A percentile compares a stretch with the other conserved stretches of the same genome.
phyloP scores from a whole-genome alignment of 37 sponge, comb jelly and placozoan species.

The Halisarca cf. caerulea region DNA sequence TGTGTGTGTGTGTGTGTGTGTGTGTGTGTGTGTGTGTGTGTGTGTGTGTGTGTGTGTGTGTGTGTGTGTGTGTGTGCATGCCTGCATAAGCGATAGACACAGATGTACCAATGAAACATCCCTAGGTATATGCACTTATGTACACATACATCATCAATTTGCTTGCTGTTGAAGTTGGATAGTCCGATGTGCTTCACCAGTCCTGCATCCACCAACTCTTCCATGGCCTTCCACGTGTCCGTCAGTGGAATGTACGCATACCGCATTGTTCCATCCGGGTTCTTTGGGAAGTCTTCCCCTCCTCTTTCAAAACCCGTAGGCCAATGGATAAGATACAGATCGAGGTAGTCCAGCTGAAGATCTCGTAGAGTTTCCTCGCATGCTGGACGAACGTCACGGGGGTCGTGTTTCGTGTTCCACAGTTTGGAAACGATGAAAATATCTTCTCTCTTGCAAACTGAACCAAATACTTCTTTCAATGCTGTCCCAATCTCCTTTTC shows the following conservation, averaged over 20 bases:
- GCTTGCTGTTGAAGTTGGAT: constrained; percentile 94
- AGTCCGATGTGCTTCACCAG: constrained; percentile 84
- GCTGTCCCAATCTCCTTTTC: constrained; percentile 83
- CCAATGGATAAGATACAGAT: constrained; percentile 96
- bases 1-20: too few species aligned
- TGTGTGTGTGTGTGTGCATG: too few species aligned
- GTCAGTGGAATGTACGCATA: constrained; percentile 53
- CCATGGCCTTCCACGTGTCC: constrained; percentile 92
- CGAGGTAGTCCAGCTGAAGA: constrained; percentile 86
- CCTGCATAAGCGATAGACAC: too few species aligned
- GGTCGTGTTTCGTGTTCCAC: constrained; percentile 90
- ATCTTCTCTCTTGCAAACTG: constrained; percentile 62
- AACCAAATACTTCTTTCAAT: constrained; percentile 59
- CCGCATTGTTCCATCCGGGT: constrained; percentile 69
- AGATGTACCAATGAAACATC: too few species aligned
- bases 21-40: too few species aligned
- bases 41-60: too few species aligned
- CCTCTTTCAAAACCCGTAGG: constrained; percentile 70
- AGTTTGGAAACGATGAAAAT: constrained; percentile 91
- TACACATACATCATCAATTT: constrained; percentile 70
- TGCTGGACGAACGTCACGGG: constrained; percentile 78
- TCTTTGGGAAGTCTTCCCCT: constrained; percentile 60
- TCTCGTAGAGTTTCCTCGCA: constrained; percentile 68
- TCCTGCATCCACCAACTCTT: constrained; percentile 86
- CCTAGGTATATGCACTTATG: too few species aligned